A percentile compares a stretch with the other conserved stretches of the same genome.
Evolutionary conservation across 2,113 vertebrate species (phyloP).

Genomic region (Lagopus muta): DNA sequence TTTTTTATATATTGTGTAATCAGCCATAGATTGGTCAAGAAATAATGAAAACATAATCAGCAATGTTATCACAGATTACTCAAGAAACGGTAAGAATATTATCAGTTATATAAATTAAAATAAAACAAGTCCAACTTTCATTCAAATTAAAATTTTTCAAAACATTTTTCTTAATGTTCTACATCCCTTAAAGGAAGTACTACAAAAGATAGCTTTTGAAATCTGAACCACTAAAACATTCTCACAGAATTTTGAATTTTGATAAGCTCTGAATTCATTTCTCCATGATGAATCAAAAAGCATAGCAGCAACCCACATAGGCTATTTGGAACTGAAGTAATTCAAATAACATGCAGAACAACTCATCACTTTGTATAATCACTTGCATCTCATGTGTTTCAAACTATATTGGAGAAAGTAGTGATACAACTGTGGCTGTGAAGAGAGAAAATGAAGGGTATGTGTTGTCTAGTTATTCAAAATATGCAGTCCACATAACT

Average conservation of each 20-base stretch:
- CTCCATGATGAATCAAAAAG: neutral
- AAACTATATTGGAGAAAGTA: neutral
- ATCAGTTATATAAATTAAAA: neutral
- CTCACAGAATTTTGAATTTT: neutral
- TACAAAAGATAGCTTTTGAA: neutral
- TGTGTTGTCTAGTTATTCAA: neutral
- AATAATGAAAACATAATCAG: neutral
- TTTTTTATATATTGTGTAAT: neutral
- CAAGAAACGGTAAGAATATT: neutral
- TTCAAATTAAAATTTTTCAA: neutral
- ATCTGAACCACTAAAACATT: accelerated
- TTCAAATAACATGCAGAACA: neutral
- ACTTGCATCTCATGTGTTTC: neutral
- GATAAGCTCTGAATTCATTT: neutral
- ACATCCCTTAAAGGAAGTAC: neutral
- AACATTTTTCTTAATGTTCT: neutral
- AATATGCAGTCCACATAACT: neutral
- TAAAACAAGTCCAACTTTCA: neutral
- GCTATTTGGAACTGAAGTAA: neutral
- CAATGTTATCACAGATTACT: neutral
- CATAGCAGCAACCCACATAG: neutral
- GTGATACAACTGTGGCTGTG: neutral
- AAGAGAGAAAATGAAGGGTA: neutral
- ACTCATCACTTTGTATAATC: neutral
- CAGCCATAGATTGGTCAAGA: neutral